Conservation (phyloP, 2,888 invertebrate species). For the Dynastes tityus region DNA sequence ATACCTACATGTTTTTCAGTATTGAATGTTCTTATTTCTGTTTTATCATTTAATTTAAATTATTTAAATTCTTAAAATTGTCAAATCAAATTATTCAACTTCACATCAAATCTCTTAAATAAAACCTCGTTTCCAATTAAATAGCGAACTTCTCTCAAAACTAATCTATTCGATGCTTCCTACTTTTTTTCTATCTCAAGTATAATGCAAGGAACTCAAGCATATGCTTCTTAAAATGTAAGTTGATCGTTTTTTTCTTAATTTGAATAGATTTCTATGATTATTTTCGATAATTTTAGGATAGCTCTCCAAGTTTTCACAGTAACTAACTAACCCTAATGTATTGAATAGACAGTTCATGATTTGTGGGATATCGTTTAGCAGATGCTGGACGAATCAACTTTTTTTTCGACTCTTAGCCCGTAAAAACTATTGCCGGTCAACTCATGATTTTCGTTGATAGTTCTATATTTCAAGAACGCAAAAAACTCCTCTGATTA, state of each 20-base stretch:
- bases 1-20: no score
- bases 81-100: background rate
- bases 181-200: constrained; percentile 17
- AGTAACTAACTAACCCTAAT: background rate
- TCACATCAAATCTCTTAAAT: background rate
- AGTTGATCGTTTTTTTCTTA: background rate
- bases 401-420: background rate
- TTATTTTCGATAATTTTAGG: background rate
- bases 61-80: background rate
- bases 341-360: constrained; percentile 5
- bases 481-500: constrained; percentile 11
- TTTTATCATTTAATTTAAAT: background rate
- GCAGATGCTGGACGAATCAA: background rate
- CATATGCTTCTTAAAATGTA: background rate
- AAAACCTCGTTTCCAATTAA: background rate
- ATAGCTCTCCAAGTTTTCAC: background rate
- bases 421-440: background rate
- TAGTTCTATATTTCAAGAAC: background rate
- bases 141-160: constrained; percentile 11
- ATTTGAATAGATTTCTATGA: background rate
- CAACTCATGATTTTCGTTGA: constrained; percentile 1
- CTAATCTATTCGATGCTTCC: constrained; percentile 33
- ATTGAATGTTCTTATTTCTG: no score
- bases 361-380: background rate
- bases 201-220: background rate